Conservation (phyloP, 2,797 vertebrate genomes). For the Microcaecilia unicolor region DNA sequence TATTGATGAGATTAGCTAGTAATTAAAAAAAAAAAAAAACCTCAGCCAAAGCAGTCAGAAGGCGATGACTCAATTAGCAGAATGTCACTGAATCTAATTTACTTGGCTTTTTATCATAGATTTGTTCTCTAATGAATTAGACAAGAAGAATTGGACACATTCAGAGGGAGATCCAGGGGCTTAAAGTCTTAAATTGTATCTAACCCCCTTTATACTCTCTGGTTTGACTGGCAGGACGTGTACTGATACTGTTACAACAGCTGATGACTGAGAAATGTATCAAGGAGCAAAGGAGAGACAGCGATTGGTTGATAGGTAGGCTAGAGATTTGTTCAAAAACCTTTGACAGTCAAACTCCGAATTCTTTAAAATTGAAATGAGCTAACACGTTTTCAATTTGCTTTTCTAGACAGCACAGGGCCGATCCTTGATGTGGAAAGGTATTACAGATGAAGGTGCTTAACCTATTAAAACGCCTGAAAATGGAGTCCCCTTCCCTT, state of each 20-base stretch:
- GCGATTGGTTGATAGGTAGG: not conserved
- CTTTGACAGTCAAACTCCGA: no score
- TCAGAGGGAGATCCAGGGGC: constrained; percentile 32
- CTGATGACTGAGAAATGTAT: not conserved
- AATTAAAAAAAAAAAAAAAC: constrained; percentile 97
- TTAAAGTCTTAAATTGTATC: constrained; percentile 34
- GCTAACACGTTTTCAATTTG: no score
- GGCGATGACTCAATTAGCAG: constrained; percentile 87
- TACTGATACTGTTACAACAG: not conserved
- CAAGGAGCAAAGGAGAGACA: not conserved
- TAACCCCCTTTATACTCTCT: constrained; percentile 2
- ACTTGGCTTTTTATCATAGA: constrained; percentile 71
- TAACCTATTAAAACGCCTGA: no score
- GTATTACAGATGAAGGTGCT: no score
- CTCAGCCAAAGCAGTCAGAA: constrained; percentile 68
- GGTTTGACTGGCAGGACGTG: constrained; percentile 6
- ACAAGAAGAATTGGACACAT: constrained; percentile 45
- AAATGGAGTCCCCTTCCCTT: no score
- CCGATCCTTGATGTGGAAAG: no score
- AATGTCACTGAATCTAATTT: constrained; percentile 89
- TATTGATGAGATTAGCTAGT: constrained; percentile 95
- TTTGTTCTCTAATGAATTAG: constrained; percentile 58
- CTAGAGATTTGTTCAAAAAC: not conserved
- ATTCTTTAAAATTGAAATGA: no score
- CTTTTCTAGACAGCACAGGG: no score